phyloP scores from a whole-genome alignment of 2,797 vertebrate genomes.

The Somateria mollissima region DNA sequence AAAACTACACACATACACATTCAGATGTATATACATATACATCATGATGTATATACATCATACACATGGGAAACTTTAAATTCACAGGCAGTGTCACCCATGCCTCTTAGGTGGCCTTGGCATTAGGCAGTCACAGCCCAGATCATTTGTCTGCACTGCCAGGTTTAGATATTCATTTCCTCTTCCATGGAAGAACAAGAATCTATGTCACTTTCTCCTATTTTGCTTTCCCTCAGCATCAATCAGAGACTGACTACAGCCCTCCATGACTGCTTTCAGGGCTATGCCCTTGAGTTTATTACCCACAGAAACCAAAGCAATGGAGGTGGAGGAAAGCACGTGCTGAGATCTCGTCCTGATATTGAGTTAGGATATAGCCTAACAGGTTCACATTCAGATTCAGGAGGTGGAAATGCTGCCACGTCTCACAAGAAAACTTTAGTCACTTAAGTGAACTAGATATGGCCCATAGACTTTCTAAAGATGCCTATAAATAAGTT shows the following conservation, averaged over 20 bases:
- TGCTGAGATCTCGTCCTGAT: not conserved
- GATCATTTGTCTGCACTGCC: accelerated
- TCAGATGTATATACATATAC: not conserved
- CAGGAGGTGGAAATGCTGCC: not conserved
- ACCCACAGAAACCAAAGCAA: not conserved
- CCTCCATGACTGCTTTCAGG: not conserved
- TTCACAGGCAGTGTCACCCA: not conserved
- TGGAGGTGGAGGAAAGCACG: not conserved
- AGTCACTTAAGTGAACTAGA: not conserved
- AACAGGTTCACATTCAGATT: not conserved
- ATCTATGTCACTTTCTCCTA: not conserved
- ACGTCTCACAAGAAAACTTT: not conserved
- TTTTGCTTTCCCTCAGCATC: accelerated
- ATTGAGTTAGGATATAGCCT: not conserved
- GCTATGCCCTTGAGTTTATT: not conserved
- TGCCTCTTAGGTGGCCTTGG: not conserved
- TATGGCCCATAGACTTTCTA: not conserved
- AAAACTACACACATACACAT: not conserved
- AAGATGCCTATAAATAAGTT: constrained; percentile 2
- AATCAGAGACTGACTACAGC: not conserved
- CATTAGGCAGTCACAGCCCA: not conserved
- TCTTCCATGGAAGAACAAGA: not conserved
- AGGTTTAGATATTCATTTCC: not conserved
- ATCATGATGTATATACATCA: too few relatives aligned
- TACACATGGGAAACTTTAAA: not conserved